phyloP scores from a whole-genome alignment of 2,797 vertebrate genomes.

The Intellagama lesueurii region DNA sequence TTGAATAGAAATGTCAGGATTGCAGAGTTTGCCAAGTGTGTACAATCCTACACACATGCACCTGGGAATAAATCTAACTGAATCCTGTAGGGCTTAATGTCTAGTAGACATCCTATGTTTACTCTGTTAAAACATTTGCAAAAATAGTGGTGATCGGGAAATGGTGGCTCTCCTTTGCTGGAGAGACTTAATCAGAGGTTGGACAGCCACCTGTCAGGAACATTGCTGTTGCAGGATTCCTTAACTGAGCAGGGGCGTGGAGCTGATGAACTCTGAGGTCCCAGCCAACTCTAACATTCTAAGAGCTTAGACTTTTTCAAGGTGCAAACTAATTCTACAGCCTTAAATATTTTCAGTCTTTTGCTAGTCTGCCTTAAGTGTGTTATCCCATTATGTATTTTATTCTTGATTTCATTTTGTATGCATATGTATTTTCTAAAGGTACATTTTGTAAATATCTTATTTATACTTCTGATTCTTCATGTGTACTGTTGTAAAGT shows the following conservation, averaged over 20 bases:
- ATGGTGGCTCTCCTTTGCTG: neutral
- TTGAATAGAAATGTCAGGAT: neutral
- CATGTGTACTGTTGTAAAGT: constrained; percentile 79
- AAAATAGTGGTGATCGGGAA: constrained; percentile 28
- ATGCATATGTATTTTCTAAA: constrained; percentile 80
- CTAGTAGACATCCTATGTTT: neutral
- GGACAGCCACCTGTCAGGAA: neutral
- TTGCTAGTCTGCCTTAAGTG: constrained; percentile 84
- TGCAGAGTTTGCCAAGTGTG: neutral
- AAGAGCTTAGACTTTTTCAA: constrained; percentile 77
- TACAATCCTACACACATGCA: neutral
- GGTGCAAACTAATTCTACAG: constrained; percentile 82
- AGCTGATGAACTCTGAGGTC: neutral
- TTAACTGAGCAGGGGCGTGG: neutral
- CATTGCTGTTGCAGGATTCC: neutral
- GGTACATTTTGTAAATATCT: constrained; percentile 81
- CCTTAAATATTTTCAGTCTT: constrained; percentile 83
- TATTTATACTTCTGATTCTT: constrained; percentile 77
- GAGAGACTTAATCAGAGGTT: neutral
- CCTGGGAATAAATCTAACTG: neutral
- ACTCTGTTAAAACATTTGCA: constrained; percentile 62
- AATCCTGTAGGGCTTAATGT: neutral
- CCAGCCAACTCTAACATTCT: neutral
- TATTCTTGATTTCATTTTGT: constrained; percentile 77
- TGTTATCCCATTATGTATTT: constrained; percentile 78